phyloP scores from a whole-genome alignment of 2,888 invertebrate genomes.

The Dendrolimus pini region DNA sequence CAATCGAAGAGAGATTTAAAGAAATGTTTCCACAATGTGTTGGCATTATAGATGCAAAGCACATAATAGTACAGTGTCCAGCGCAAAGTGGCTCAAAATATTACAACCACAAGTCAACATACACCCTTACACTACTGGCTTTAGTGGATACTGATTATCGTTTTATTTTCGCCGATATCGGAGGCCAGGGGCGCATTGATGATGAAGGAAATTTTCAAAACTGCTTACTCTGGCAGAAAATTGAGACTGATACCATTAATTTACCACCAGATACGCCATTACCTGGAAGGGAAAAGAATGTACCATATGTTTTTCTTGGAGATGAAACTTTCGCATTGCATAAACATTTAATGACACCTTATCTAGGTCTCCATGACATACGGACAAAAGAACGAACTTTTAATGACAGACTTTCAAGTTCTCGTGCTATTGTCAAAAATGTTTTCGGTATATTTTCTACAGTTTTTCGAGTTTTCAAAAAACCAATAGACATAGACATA shows the following conservation, averaged over 20 bases:
- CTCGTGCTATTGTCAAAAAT: neutral
- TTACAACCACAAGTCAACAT: neutral
- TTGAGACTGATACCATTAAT: neutral
- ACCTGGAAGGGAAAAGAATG: neutral
- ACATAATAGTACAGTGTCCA: neutral
- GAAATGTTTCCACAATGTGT: neutral
- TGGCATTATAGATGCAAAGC: neutral
- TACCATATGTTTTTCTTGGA: neutral
- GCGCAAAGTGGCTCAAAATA: neutral
- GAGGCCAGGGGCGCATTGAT: neutral
- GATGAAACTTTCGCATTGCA: neutral
- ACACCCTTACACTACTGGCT: neutral
- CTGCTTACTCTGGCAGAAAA: neutral
- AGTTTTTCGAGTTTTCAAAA: neutral
- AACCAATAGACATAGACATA: neutral
- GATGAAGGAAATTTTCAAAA: neutral
- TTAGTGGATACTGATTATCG: neutral
- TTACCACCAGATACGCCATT: neutral
- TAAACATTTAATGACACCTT: neutral
- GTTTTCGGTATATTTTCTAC: neutral
- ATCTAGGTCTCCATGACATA: neutral
- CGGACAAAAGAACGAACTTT: neutral
- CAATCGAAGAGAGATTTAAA: neutral
- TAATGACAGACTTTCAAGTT: neutral
- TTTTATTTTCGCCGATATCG: neutral